Base-by-base conservation (phyloP, 2,797 vertebrate genomes). In the Pitangus sulphuratus region DNA sequence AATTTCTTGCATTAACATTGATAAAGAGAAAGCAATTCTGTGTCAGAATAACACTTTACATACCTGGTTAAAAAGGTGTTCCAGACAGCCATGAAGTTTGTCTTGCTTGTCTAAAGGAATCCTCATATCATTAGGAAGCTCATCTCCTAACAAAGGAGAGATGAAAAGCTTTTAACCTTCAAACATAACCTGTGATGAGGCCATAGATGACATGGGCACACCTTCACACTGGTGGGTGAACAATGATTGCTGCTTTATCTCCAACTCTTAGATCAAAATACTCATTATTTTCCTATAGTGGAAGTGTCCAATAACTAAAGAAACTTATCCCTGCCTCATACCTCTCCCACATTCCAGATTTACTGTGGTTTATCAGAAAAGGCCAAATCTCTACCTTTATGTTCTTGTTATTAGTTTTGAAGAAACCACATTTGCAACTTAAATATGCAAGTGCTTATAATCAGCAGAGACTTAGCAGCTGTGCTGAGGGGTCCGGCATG, bases 61-160 rank as follows among this genome's bases (percentile, higher is more conserved):
- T 45, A 99, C 99, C 99, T 99, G 99, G 97, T 99, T 99, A 96
- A 99, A 99, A 81, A 99, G 99, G 89, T 99, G 99, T 90, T 99
- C 99, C 31, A 99, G 98, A 95, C 99, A 99, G 90, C 99, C 99
- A 1, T 99, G 99, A 28, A 99, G 98, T 95, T 99, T 99, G 98
- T 99, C 99, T 97, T 99, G 99, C 87, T 99, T 99, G 97, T 99
- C 99, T 8, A 98, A 98, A 15, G 99, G 98, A 95, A 99, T 99
- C 94, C 99, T 98, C 99, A 99, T 99, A 96, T 99, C 99, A 96
- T 97, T 99, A 4, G 99, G 99, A 95, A 99, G 97, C 96, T 99
- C 99, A 6, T 99, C 99, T 31, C 99, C 99, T 99, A 92, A 90
- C 33, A n/a, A 74, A 39, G 39, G 25, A 40, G 37, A 90, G 61